Percentiles rank a stretch among this genome's conserved stretches.
These are phyloP conservation scores for Heterochromis multidens DNA, from an alignment of 2,113 vertebrate genomes.

Conservation along the genomic window DNA sequence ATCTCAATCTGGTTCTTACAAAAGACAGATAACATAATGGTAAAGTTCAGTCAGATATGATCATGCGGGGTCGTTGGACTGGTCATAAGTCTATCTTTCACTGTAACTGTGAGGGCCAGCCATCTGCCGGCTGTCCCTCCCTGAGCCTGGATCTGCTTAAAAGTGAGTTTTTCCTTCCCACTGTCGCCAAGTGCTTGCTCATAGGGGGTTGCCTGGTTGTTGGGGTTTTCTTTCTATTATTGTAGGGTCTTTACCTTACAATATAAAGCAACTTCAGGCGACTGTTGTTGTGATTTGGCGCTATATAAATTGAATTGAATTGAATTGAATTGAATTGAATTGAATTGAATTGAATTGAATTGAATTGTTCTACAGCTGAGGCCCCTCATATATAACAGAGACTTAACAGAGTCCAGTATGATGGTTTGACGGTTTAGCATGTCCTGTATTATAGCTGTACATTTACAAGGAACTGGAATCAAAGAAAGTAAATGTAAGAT, in stretches of 20 bases:
- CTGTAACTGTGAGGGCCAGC: not conserved
- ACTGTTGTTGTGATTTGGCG: too few relatives aligned
- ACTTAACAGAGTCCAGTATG: not conserved
- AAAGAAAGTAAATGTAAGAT: too few relatives aligned
- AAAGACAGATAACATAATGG: not conserved
- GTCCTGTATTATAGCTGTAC: not conserved
- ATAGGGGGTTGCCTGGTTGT: not conserved
- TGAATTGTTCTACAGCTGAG: not conserved
- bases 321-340: too few relatives aligned
- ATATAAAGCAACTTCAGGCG: too few relatives aligned
- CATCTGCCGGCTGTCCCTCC: not conserved
- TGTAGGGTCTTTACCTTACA: too few relatives aligned
- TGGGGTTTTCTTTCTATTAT: too few relatives aligned
- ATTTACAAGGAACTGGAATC: too few relatives aligned
- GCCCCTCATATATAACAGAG: not conserved
- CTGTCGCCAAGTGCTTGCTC: not conserved
- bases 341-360: not conserved
- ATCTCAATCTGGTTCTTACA: not conserved
- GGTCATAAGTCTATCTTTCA: not conserved
- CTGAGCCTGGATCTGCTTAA: too few relatives aligned
- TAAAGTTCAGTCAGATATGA: not conserved
- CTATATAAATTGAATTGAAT: not conserved
- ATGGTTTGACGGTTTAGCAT: not conserved
- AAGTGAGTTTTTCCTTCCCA: not conserved
- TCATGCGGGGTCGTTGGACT: not conserved